Evolutionary conservation across 1,140 invertebrate species (phyloP).

Genomic region (Medauroidea extradentata): DNA sequence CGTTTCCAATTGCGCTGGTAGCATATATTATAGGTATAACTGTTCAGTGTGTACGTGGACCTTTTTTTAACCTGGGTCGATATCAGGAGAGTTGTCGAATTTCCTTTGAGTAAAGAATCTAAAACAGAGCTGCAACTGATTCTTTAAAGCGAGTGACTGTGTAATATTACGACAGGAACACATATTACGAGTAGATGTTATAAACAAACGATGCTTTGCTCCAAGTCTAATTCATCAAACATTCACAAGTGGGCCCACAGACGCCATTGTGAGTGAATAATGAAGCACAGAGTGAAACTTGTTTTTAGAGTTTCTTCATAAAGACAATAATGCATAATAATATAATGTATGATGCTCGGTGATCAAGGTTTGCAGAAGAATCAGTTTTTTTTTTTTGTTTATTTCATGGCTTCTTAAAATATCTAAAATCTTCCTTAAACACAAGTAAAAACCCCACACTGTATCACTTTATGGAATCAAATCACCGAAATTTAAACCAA

Average conservation of each 20-base stretch:
- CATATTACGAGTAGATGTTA: conserved; percentile 21
- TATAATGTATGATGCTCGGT: conserved; percentile 16
- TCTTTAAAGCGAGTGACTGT: conserved; percentile 19
- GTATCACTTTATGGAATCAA: conserved; percentile 20
- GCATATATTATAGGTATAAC: no score
- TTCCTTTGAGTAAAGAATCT: no score
- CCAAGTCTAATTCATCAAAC: conserved; percentile 29
- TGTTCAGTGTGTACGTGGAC: no score
- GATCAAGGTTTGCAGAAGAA: conserved; percentile 17
- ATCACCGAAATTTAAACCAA: conserved; percentile 26
- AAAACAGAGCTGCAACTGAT: conserved; percentile 22
- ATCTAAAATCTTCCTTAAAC: conserved; percentile 24
- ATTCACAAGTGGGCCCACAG: conserved; percentile 23
- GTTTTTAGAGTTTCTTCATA: conserved; percentile 24
- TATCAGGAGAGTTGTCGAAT: no score
- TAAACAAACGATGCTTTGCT: conserved; percentile 29
- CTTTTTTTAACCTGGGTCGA: no score
- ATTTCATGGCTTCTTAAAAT: conserved; percentile 18
- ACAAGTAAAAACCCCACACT: conserved; percentile 26
- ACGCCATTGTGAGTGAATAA: conserved; percentile 23
- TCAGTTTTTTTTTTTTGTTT: background rate
- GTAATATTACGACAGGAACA: conserved; percentile 22
- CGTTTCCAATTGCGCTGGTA: no score
- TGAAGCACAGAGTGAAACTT: conserved; percentile 30
- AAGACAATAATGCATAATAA: conserved; percentile 16